Percentiles rank a stretch among this genome's conserved stretches.
Conservation (phyloP, 1,140 invertebrate species). For the Heterodera carotae region DNA sequence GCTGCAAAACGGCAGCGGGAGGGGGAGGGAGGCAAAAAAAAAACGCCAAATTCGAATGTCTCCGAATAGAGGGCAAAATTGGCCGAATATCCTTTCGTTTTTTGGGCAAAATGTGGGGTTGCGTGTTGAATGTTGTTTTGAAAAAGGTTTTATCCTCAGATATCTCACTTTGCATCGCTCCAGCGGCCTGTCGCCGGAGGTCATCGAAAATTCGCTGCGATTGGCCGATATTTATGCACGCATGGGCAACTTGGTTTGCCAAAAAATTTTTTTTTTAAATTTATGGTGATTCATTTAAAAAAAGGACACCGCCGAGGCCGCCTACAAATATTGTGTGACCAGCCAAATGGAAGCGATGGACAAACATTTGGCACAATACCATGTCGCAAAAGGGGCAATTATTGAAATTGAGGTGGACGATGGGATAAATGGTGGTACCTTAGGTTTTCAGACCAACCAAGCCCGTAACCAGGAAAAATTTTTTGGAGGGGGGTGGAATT, state of each 20-base stretch:
- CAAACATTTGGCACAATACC: constrained; percentile 54
- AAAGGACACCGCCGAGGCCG: constrained; percentile 58
- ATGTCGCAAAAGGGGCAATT: constrained; percentile 54
- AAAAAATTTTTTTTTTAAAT: background rate
- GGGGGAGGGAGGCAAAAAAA: constrained; percentile 43
- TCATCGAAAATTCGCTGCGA: constrained; percentile 62
- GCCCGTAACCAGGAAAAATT: no score
- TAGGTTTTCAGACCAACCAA: no score
- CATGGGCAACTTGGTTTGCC: constrained; percentile 44
- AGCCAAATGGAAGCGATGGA: constrained; percentile 60
- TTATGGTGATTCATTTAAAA: background rate
- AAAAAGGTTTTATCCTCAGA: constrained; percentile 2
- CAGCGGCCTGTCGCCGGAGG: constrained; percentile 59
- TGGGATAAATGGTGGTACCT: constrained; percentile 10
- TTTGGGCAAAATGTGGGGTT: no score
- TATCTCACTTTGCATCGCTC: constrained; percentile 53
- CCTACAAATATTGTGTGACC: constrained; percentile 59
- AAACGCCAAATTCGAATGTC: no score
- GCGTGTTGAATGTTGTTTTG: no score
- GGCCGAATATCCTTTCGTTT: no score
- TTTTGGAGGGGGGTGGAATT: no score
- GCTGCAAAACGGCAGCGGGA: no score
- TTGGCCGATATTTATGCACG: constrained; percentile 62
- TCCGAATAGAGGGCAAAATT: no score
- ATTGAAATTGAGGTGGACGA: constrained; percentile 28